These are phyloP conservation scores for Dynastes grantii DNA, from an alignment of 2,888 invertebrate genomes.

Conservation along the genomic window DNA sequence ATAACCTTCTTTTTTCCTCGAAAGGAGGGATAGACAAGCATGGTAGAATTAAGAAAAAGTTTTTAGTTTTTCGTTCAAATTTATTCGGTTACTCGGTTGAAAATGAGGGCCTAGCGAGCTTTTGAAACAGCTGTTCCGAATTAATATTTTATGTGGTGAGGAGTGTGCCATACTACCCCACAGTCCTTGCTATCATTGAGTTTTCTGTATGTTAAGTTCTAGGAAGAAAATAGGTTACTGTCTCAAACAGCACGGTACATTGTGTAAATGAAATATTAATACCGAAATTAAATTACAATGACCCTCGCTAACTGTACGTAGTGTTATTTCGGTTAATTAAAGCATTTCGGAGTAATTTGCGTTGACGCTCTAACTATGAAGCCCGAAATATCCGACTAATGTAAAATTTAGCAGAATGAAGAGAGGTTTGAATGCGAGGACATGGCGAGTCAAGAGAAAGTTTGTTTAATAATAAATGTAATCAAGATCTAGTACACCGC, in stretches of 20 bases:
- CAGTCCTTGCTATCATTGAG: no score
- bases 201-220: neutral
- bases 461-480: conserved; percentile 40
- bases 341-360: neutral
- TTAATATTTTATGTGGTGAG: no score
- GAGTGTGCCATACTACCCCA: no score
- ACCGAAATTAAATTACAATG: conserved; percentile 6
- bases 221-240: conserved; percentile 8
- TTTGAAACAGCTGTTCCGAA: no score
- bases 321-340: conserved; percentile 32
- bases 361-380: conserved; percentile 13
- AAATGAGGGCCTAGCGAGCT: no score
- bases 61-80: no score
- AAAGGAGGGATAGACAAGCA: no score
- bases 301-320: conserved; percentile 25
- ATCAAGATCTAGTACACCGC: conserved; percentile 27
- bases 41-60: no score
- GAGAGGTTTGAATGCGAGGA: conserved; percentile 7
- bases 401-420: conserved; percentile 22
- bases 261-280: conserved; percentile 11
- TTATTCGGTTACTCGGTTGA: no score
- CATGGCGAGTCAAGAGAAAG: conserved; percentile 27
- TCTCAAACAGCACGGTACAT: neutral
- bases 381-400: conserved; percentile 11
- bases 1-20: no score